Evolutionary conservation across 2,113 vertebrate genomes (phyloP).

Genomic region (Spilogale gracilis): DNA sequence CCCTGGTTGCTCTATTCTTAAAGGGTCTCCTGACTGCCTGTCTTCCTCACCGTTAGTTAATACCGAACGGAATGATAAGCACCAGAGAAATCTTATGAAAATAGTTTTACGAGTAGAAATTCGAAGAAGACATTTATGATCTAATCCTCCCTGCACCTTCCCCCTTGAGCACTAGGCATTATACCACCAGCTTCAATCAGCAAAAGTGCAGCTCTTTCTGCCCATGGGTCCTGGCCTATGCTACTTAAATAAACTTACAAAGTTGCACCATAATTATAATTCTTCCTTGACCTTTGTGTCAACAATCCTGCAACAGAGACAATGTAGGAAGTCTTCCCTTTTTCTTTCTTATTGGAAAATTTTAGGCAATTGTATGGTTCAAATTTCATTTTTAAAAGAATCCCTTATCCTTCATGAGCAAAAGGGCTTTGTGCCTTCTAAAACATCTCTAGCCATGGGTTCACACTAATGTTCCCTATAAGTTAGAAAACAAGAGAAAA

Average conservation of each 20-base stretch:
- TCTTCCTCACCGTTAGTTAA: neutral
- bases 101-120: neutral
- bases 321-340: neutral
- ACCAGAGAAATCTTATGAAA: neutral
- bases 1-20: neutral
- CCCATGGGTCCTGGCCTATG: neutral
- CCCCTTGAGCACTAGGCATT: neutral
- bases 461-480: neutral
- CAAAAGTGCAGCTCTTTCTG: neutral
- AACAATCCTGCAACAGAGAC: neutral
- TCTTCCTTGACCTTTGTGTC: neutral
- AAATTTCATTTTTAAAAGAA: slow-evolving; percentile 36
- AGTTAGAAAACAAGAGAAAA: neutral
- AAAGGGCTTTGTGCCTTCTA: slow-evolving; percentile 21
- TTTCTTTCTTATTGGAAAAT: neutral
- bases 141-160: neutral
- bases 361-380: neutral
- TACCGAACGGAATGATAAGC: neutral
- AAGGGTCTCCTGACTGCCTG: neutral
- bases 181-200: neutral
- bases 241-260: neutral
- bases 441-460: neutral
- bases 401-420: neutral
- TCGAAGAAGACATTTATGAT: neutral
- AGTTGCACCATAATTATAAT: neutral